A percentile compares a stretch with the other conserved stretches of the same genome.
Conservation (phyloP, 2,797 vertebrate genomes). For the Arnoldichthys spilopterus region DNA sequence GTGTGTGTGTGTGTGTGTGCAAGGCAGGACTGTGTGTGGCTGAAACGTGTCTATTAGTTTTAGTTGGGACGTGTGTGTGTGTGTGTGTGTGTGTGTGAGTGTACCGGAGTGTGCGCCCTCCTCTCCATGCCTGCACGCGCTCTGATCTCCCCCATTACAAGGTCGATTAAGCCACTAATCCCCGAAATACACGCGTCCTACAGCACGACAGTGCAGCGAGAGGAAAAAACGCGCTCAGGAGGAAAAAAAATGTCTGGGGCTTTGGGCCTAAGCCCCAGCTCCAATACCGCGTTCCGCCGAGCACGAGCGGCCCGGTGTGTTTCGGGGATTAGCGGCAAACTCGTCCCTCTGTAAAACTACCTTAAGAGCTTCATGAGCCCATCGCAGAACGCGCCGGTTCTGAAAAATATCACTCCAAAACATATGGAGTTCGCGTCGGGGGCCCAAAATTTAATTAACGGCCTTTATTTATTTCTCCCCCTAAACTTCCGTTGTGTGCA, state of each 20-base stretch:
- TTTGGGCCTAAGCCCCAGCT: constrained; percentile 74
- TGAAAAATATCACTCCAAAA: constrained; percentile 28
- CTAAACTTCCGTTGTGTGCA: not conserved
- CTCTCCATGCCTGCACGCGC: constrained; percentile 79
- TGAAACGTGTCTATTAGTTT: constrained; percentile 65
- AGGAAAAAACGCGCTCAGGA: constrained; percentile 54
- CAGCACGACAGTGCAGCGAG: constrained; percentile 71
- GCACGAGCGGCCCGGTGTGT: constrained; percentile 76
- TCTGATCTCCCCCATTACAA: constrained; percentile 86
- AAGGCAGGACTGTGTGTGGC: constrained; percentile 38
- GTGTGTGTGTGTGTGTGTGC: constrained; percentile 49
- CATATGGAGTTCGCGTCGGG: constrained; percentile 15
- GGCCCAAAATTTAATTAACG: constrained; percentile 42
- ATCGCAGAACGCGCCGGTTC: constrained; percentile 32
- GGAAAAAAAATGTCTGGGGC: constrained; percentile 52
- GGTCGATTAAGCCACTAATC: constrained; percentile 88
- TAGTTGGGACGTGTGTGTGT: constrained; percentile 48
- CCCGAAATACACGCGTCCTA: constrained; percentile 83
- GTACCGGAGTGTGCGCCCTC: constrained; percentile 58
- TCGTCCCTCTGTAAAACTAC: constrained; percentile 69
- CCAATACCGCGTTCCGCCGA: constrained; percentile 71
- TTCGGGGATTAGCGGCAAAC: constrained; percentile 76
- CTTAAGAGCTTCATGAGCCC: constrained; percentile 62
- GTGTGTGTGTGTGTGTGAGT: constrained; percentile 49
- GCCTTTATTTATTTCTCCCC: not conserved